Conservation (phyloP, 2,113 vertebrate genomes). For the Entomyzon cyanotis region DNA sequence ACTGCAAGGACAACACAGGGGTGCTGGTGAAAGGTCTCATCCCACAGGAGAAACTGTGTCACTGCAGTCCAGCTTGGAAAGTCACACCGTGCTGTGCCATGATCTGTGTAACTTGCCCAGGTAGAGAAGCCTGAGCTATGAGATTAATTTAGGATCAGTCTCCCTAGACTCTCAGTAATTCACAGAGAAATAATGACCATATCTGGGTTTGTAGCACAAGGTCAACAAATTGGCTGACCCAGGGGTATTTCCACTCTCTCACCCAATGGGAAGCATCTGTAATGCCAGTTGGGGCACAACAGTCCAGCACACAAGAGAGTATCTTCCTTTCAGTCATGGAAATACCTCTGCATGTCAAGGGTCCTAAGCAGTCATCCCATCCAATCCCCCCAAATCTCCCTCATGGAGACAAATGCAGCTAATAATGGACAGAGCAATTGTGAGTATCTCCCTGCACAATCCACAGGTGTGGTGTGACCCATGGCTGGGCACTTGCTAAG, state of each 20-base stretch:
- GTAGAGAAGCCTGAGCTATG: neutral
- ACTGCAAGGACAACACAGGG: slow-evolving; percentile 66
- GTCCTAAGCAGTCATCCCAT: neutral
- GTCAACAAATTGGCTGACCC: neutral
- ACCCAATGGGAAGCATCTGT: neutral
- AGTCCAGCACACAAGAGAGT: neutral
- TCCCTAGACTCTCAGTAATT: neutral
- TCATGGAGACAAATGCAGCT: neutral
- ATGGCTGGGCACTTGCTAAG: neutral
- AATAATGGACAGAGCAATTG: neutral
- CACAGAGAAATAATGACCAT: neutral
- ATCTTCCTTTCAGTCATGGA: neutral
- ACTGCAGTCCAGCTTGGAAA: neutral
- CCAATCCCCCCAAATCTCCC: neutral
- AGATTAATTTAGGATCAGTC: neutral
- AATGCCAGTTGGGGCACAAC: neutral
- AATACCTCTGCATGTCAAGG: neutral
- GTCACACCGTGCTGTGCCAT: neutral
- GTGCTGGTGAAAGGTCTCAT: neutral
- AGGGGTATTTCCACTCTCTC: neutral
- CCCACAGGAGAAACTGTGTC: neutral
- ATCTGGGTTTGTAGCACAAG: neutral
- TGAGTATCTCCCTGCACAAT: neutral
- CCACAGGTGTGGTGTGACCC: neutral
- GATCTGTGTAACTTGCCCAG: neutral